Conservation (phyloP, 2,888 invertebrate genomes). For the Pristionchus japonicus region DNA sequence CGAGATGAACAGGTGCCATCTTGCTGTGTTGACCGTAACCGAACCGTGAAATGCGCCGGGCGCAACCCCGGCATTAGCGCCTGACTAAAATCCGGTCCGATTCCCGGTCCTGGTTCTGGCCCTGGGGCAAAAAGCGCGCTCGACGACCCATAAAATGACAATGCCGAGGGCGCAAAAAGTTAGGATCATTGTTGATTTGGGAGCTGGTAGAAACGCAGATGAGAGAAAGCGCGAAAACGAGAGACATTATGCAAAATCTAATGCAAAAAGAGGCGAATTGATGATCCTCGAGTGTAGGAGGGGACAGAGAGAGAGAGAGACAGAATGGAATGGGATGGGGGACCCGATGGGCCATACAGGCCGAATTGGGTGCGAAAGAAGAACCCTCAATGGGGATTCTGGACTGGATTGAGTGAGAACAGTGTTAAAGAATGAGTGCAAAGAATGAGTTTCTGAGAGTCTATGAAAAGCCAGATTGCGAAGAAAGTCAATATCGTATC, state of each 20-base stretch:
- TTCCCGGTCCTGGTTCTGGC: constrained; percentile 5
- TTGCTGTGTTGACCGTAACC: not conserved
- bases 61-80: not conserved
- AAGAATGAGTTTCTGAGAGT: not conserved
- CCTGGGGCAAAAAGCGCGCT: not conserved
- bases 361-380: constrained; percentile 17
- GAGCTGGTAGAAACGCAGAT: not conserved
- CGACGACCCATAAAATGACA: constrained; percentile 37
- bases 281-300: not conserved
- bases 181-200: constrained; percentile 26
- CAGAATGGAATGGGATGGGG: not conserved
- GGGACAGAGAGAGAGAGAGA: no score
- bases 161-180: constrained; percentile 39
- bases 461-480: no score
- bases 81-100: not conserved
- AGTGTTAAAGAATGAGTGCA: not conserved
- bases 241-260: constrained; percentile 44
- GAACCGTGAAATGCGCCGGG: constrained; percentile 29
- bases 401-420: not conserved
- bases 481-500: no score
- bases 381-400: not conserved
- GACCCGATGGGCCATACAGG: not conserved
- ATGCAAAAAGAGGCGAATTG: not conserved
- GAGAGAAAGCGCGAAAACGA: constrained; percentile 41
- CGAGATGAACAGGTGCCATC: constrained; percentile 29